Evolutionary conservation across 2,797 vertebrate genomes (phyloP).

Genomic region (Sparidentex hasta): DNA sequence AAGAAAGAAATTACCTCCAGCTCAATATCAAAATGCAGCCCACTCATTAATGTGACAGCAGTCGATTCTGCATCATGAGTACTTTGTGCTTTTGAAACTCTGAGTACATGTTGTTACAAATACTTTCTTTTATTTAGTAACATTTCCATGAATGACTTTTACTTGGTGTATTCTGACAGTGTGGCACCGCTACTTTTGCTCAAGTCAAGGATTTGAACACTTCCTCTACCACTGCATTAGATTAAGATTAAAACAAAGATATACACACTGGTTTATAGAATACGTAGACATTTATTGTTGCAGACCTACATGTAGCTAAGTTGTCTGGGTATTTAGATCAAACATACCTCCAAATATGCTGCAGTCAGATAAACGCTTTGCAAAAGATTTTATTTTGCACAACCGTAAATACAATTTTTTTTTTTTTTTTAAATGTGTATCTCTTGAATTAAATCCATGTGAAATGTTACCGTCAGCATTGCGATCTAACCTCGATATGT

Average conservation of each 20-base stretch:
- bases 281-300: neutral
- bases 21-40: too few species aligned
- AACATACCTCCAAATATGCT: too few species aligned
- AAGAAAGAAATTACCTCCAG: too few species aligned
- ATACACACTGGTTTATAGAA: neutral
- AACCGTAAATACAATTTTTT: neutral
- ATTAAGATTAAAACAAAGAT: neutral
- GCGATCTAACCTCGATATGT: neutral
- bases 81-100: neutral
- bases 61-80: neutral
- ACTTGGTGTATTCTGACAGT: neutral
- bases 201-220: neutral
- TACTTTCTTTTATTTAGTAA: neutral
- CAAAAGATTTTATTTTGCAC: neutral
- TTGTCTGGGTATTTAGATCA: too few species aligned
- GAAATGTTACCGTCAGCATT: neutral
- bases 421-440: too few species aligned
- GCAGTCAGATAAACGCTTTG: neutral
- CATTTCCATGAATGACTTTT: neutral
- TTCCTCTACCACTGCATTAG: neutral
- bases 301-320: too few species aligned
- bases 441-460: neutral
- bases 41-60: too few species aligned
- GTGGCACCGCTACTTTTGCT: neutral
- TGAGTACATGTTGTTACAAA: neutral